These are phyloP conservation scores for Sussaba pulchella DNA, from an alignment of 2,888 invertebrate species.

Conservation along the genomic window DNA sequence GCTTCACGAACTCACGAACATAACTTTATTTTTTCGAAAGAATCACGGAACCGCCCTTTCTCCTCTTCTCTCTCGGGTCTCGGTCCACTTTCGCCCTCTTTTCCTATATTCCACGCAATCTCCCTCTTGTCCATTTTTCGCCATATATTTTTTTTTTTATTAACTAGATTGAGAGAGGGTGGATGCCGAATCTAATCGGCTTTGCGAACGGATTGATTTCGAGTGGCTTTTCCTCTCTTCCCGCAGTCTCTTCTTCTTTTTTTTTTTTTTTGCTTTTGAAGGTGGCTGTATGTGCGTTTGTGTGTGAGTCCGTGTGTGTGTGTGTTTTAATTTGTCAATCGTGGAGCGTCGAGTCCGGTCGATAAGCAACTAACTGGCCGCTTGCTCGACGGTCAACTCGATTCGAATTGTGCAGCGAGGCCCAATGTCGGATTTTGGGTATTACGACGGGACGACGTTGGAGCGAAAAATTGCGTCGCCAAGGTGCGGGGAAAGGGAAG, in stretches of 20 bases:
- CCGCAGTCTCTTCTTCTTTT: conserved; percentile 1
- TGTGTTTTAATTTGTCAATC: conserved; percentile 54
- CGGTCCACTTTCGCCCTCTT: background rate
- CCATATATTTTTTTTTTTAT: conserved; percentile 32
- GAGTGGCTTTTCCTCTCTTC: conserved; percentile 52
- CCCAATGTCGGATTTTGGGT: conserved; percentile 15
- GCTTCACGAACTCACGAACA: conserved; percentile 2
- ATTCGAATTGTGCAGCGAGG: conserved; percentile 3
- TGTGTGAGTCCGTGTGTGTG: conserved; percentile 4
- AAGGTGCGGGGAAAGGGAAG: too few relatives aligned
- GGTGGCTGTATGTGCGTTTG: background rate
- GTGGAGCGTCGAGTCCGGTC: conserved; percentile 17
- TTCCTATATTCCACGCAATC: conserved; percentile 41
- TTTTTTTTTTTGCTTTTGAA: background rate
- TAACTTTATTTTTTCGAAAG: conserved; percentile 10
- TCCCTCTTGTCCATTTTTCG: conserved; percentile 35
- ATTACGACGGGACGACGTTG: background rate
- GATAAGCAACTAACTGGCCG: conserved; percentile 19
- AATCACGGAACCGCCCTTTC: background rate
- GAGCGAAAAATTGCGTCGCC: conserved; percentile 26
- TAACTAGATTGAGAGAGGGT: conserved; percentile 38
- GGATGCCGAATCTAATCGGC: conserved; percentile 43
- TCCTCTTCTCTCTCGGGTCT: background rate
- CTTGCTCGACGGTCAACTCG: conserved; percentile 30
- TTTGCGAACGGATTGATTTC: conserved; percentile 50